phyloP scores from a whole-genome alignment of 2,888 invertebrate species.

The Chrysolina americana region DNA sequence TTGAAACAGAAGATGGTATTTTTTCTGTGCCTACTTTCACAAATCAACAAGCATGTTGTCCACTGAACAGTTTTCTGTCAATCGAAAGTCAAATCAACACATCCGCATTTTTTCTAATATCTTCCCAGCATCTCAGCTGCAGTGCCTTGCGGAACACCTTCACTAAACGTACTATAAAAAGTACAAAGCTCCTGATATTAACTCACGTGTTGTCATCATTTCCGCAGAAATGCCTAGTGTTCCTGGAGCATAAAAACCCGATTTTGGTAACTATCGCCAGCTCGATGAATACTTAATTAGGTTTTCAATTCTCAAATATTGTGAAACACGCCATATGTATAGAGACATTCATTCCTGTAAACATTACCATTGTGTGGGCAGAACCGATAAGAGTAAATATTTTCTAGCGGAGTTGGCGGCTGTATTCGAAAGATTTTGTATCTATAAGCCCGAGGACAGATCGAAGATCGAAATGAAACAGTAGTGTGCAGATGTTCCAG shows the following conservation, averaged over 20 bases:
- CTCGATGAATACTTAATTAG: slow-evolving; percentile 59
- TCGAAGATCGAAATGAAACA: neutral
- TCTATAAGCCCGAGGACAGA: neutral
- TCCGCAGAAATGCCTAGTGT: neutral
- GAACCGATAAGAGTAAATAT: slow-evolving; percentile 20
- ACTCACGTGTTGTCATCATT: too few species aligned
- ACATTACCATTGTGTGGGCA: slow-evolving; percentile 38
- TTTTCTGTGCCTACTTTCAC: too few species aligned
- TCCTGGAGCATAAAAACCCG: slow-evolving; percentile 43
- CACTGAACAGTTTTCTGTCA: too few species aligned
- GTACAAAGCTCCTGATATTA: too few species aligned
- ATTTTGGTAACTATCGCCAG: slow-evolving; percentile 48
- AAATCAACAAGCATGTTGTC: too few species aligned
- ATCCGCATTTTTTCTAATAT: too few species aligned
- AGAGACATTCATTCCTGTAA: slow-evolving; percentile 40
- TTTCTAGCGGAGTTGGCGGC: slow-evolving; percentile 7
- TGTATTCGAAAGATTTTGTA: neutral
- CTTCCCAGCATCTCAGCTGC: too few species aligned
- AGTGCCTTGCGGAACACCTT: too few species aligned
- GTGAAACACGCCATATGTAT: slow-evolving; percentile 54
- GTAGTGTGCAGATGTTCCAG: slow-evolving; percentile 8
- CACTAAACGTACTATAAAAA: too few species aligned
- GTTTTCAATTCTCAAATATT: slow-evolving; percentile 58
- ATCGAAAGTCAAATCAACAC: too few species aligned
- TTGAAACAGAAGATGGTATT: too few species aligned